Conservation (phyloP, 2,888 invertebrate species). For the Dryococelus australis region DNA sequence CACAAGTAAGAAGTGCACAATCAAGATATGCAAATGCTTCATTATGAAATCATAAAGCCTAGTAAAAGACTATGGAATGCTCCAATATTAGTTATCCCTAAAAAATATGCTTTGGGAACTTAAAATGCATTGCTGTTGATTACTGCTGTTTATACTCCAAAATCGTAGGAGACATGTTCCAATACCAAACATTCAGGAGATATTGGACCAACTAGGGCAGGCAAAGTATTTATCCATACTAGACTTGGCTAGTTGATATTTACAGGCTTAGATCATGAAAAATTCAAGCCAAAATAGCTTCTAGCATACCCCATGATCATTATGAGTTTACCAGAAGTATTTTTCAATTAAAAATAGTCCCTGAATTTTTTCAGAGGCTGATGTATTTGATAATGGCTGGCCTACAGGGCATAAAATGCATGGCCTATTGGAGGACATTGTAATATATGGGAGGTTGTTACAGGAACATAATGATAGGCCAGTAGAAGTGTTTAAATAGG, state of each 20-base stretch:
- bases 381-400: conserved; percentile 6
- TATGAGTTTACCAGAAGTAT: conserved; percentile 6
- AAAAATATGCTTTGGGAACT: background rate
- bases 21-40: background rate
- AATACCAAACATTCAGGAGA: background rate
- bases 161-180: background rate
- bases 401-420: conserved; percentile 34
- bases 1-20: background rate
- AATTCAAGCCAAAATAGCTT: background rate
- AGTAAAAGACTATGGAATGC: background rate
- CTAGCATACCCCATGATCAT: conserved; percentile 21
- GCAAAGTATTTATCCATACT: background rate
- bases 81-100: background rate
- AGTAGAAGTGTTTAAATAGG: conserved; percentile 34
- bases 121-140: background rate
- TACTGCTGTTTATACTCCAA: background rate
- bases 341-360: conserved; percentile 22
- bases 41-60: background rate
- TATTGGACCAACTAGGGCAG: background rate
- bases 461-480: conserved; percentile 19
- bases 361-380: conserved; percentile 28
- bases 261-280: background rate
- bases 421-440: conserved; percentile 48
- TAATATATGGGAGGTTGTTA: conserved; percentile 33
- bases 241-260: background rate